These are phyloP conservation scores for Noctua janthe DNA, from an alignment of 2,888 invertebrate genomes.

Conservation along the genomic window DNA sequence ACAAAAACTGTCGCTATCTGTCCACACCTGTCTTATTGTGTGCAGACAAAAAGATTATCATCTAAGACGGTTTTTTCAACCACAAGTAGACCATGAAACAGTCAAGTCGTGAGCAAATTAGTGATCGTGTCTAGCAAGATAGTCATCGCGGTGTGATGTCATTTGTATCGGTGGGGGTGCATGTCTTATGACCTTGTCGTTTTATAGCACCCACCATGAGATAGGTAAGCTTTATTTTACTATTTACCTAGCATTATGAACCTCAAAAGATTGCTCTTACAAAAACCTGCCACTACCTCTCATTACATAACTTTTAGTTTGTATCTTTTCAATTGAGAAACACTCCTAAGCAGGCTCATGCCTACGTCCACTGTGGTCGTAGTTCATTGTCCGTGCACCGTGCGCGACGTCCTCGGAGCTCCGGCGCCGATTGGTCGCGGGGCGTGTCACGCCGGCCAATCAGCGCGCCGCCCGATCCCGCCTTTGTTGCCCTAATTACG, in stretches of 20 bases:
- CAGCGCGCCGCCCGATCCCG: conserved; percentile 41
- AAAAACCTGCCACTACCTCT: background rate
- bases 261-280: background rate
- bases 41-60: background rate
- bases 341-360: no score
- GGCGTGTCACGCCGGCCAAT: conserved; percentile 48
- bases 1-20: conserved; percentile 5
- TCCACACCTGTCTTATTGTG: background rate
- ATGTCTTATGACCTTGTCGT: background rate
- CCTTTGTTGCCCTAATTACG: conserved; percentile 66
- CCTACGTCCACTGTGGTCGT: background rate
- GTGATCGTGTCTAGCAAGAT: background rate
- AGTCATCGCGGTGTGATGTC: background rate
- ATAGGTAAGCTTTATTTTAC: background rate
- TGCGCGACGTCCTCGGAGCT: conserved; percentile 22
- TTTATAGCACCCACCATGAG: background rate
- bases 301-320: background rate
- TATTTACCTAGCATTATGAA: background rate
- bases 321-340: background rate
- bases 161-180: background rate
- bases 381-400: background rate
- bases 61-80: conserved; percentile 13
- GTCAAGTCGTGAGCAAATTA: conserved; percentile 18
- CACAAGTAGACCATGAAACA: background rate
- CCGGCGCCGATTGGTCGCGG: conserved; percentile 32